Conservation (phyloP, 2,113 vertebrate genomes). For the Ondatra zibethicus region DNA sequence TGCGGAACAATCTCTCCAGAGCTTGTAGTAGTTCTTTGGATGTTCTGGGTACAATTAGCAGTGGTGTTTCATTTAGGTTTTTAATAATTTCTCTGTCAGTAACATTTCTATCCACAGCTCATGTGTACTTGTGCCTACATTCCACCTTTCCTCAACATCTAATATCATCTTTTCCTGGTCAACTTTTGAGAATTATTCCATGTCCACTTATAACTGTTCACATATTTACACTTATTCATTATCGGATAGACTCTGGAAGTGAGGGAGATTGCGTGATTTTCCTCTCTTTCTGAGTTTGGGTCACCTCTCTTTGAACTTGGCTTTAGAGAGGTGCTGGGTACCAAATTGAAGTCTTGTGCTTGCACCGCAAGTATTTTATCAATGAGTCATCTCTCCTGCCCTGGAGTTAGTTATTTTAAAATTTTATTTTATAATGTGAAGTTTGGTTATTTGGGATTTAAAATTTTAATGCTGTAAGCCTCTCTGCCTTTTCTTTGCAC, state of each 20-base stretch:
- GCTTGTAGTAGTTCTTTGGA: neutral
- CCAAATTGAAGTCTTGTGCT: neutral
- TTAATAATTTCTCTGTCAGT: neutral
- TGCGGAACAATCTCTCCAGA: neutral
- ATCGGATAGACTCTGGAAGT: neutral
- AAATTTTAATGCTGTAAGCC: neutral
- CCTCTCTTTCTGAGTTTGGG: neutral
- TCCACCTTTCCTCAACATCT: neutral
- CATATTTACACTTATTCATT: neutral
- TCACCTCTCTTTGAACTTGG: neutral
- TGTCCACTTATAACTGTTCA: neutral
- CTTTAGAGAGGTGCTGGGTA: neutral
- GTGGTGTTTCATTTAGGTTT: neutral
- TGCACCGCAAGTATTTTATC: neutral
- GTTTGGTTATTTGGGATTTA: neutral
- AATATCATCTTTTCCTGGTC: neutral
- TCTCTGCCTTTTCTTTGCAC: neutral
- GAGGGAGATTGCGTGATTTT: neutral
- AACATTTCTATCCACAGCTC: neutral
- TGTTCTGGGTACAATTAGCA: neutral
- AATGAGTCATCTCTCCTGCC: neutral
- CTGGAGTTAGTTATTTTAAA: neutral
- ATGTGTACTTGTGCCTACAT: neutral
- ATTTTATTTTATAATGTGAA: neutral
- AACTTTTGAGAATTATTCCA: neutral